Evolutionary conservation across 2,888 invertebrate genomes (phyloP).

Genomic region (Therioaphis trifolii): DNA sequence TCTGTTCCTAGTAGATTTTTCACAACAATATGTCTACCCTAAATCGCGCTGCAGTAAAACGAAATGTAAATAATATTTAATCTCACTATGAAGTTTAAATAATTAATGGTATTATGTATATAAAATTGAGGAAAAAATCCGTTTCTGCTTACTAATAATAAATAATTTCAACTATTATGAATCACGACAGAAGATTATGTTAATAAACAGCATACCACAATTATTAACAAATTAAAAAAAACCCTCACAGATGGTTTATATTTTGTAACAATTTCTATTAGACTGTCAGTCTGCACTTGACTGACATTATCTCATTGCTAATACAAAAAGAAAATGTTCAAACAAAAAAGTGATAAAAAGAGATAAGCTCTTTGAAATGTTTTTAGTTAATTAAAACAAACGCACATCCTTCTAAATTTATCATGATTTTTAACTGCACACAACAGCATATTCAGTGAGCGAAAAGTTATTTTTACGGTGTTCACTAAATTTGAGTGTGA

Average conservation of each 20-base stretch:
- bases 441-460: background rate
- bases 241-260: background rate
- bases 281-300: constrained; percentile 33
- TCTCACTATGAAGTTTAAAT: too few species aligned
- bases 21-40: too few species aligned
- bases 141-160: too few species aligned
- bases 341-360: constrained; percentile 36
- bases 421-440: constrained; percentile 16
- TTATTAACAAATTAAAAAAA: background rate
- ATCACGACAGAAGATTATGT: background rate
- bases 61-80: too few species aligned
- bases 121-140: too few species aligned
- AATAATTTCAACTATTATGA: too few species aligned
- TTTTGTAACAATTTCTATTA: constrained; percentile 7
- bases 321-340: constrained; percentile 53
- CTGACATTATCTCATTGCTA: constrained; percentile 37
- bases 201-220: background rate
- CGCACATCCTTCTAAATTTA: background rate
- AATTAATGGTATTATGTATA: too few species aligned
- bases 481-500: too few species aligned
- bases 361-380: constrained; percentile 49
- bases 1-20: too few species aligned
- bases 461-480: background rate
- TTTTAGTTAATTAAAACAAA: constrained; percentile 53
- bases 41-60: too few species aligned